A percentile compares a stretch with the other conserved stretches of the same genome.
Conservation (phyloP, 2,113 vertebrate species). For the Rynchops niger region DNA sequence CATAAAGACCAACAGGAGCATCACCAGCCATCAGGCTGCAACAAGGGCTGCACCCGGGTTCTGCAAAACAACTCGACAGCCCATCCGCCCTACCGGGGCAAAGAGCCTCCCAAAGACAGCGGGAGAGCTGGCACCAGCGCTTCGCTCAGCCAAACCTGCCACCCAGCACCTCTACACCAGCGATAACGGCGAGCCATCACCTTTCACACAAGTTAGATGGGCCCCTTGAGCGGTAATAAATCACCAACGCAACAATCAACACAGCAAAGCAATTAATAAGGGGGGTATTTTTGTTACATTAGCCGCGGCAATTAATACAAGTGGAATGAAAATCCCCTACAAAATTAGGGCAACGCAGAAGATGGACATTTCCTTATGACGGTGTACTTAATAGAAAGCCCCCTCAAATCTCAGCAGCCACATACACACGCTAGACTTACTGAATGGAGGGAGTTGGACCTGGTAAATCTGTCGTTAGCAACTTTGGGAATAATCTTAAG, state of each 20-base stretch:
- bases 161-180: neutral
- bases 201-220: neutral
- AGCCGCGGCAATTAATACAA: neutral
- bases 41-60: neutral
- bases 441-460: conserved; percentile 15
- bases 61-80: neutral
- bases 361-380: neutral
- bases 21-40: neutral
- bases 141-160: neutral
- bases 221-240: neutral
- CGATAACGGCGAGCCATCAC: neutral
- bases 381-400: neutral
- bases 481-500: neutral
- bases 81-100: neutral
- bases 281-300: neutral
- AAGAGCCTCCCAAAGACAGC: neutral
- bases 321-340: neutral
- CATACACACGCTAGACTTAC: neutral
- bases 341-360: neutral
- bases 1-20: neutral
- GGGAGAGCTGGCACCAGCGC: neutral
- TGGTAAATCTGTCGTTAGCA: conserved; percentile 38
- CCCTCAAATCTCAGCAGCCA: neutral
- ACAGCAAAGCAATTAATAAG: neutral
- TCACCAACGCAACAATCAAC: neutral